Percentiles rank a stretch among this genome's conserved stretches.
phyloP scores from a whole-genome alignment of 2,113 vertebrate genomes.

The Carettochelys insculpta region DNA sequence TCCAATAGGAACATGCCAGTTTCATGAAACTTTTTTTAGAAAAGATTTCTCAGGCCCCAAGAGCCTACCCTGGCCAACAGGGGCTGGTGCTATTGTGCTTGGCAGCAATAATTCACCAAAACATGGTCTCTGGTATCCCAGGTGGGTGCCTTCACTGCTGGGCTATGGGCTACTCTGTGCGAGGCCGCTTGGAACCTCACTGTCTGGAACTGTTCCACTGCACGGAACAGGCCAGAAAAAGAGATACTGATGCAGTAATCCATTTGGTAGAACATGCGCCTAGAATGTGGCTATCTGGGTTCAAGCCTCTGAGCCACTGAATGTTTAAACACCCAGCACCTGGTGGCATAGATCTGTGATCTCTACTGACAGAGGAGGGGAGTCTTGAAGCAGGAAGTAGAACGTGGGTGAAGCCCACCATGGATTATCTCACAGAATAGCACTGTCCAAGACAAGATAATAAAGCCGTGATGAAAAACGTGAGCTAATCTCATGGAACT shows the following conservation, averaged over 20 bases:
- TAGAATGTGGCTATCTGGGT: background rate
- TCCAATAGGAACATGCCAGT: background rate
- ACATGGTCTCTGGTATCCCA: background rate
- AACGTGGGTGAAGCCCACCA: background rate
- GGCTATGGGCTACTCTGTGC: background rate
- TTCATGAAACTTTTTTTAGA: background rate
- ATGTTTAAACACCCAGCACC: background rate
- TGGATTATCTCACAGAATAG: too few species aligned
- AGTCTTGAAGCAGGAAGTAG: background rate
- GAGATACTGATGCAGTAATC: background rate
- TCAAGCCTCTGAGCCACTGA: background rate
- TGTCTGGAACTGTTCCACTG: background rate
- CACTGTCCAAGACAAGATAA: rapidly evolving
- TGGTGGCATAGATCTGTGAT: background rate
- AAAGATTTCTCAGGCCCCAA: background rate
- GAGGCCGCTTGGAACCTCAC: background rate
- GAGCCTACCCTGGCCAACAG: background rate
- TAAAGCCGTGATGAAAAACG: background rate
- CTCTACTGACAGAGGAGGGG: background rate
- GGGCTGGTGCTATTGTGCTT: background rate
- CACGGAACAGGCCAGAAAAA: background rate
- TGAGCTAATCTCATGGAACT: background rate
- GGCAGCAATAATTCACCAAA: background rate
- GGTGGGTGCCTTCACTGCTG: background rate
- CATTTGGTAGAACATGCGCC: background rate